Percentiles rank a stretch among this genome's conserved stretches.
Conservation (phyloP, 1,140 invertebrate genomes). For the Marisa cornuarietis region DNA sequence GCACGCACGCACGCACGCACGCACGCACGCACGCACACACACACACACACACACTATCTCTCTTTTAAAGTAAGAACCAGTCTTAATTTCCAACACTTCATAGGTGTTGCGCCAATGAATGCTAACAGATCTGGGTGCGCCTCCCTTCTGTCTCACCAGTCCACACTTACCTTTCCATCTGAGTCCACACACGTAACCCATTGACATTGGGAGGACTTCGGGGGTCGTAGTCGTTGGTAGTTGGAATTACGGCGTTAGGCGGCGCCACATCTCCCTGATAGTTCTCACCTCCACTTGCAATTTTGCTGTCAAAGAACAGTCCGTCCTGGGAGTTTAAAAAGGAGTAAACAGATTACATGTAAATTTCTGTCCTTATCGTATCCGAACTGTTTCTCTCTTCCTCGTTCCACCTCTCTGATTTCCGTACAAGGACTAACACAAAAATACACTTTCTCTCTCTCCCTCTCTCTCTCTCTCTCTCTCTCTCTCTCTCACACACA, state of each 20-base stretch:
- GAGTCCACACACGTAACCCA: neutral
- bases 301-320: slow-evolving; percentile 14
- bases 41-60: neutral
- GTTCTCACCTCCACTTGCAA: neutral
- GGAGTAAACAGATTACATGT: neutral
- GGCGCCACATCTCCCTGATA: neutral
- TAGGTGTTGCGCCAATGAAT: too few relatives aligned
- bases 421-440: neutral
- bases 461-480: neutral
- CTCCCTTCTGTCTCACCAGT: too few relatives aligned
- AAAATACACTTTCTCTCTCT: neutral
- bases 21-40: slow-evolving; percentile 8
- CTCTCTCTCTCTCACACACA: too few relatives aligned
- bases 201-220: neutral
- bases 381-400: too few relatives aligned
- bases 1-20: too few relatives aligned
- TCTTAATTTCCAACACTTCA: neutral
- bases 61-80: too few relatives aligned
- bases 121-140: too few relatives aligned
- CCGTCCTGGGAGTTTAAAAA: neutral
- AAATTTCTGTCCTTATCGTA: neutral
- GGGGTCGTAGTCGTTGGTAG: slow-evolving; percentile 3
- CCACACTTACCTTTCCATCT: slow-evolving; percentile 8
- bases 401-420: neutral
- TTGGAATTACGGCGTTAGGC: slow-evolving; percentile 1